Evolutionary conservation across 2,113 vertebrate genomes (phyloP).

Genomic region (Scolopax mira): DNA sequence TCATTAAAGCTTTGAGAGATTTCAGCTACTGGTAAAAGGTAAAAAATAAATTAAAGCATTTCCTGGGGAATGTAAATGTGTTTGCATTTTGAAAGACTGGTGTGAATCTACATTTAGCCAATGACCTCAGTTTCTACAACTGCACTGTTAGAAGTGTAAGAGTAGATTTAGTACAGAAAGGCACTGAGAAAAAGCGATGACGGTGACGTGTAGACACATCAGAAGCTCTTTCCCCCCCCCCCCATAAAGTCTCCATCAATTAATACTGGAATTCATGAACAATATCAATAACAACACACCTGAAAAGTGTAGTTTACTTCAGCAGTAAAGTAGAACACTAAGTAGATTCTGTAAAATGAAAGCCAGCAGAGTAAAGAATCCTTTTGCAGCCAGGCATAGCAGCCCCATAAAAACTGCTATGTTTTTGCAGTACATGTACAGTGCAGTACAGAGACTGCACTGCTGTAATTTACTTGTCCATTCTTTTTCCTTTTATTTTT

Average conservation of each 20-base stretch:
- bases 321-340: background rate
- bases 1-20: background rate
- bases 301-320: too few relatives aligned
- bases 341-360: background rate
- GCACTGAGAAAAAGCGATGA: fast-evolving
- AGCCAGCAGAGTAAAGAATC: background rate
- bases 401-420: background rate
- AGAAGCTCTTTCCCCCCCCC: background rate
- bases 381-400: background rate
- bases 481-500: background rate
- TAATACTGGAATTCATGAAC: background rate
- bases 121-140: background rate
- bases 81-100: background rate
- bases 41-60: background rate
- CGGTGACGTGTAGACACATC: background rate
- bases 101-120: background rate
- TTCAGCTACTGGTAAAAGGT: background rate
- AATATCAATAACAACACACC: background rate
- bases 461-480: background rate
- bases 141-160: background rate
- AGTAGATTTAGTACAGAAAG: background rate
- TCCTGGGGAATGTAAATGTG: background rate
- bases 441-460: background rate
- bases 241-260: background rate
- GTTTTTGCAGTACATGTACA: too few relatives aligned